Evolutionary conservation across 2,888 invertebrate species (phyloP), one percentile per base, ranked within the genome.

Genomic region (Cactoblastis cactorum): DNA sequence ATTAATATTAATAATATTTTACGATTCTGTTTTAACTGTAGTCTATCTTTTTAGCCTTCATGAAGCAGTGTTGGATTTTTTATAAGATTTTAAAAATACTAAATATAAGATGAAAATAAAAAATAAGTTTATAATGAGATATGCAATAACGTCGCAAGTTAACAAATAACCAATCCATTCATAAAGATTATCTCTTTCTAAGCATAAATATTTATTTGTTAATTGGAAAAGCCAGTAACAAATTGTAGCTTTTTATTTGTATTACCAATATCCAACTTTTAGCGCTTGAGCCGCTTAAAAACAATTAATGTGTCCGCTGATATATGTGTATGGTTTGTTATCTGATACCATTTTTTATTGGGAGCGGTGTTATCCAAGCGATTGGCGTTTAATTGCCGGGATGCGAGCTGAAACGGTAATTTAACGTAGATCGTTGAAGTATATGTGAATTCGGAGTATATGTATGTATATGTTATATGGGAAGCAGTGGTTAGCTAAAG

Each of bases 401-500:
- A 55, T 64, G 55, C 58, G 55, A 56, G 24, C 18, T 12, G 15
- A 17, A 50, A 43, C 19, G 34, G 49, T 48, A 53, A 54, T 60
- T 60, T 55, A 55, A 39, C 8, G 39, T 11, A 8, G 12, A 8
- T 39, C 5, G 12, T 43, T 28, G 4, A 32, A 50, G 39, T 52
- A 53, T 59, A 61, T 60, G 58, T 51, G 39, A 24, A 34, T 32
- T 50, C 49, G 19, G 34, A 54, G 51, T 45, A 51, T 54, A 52
- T 55, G 57, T 57, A 61, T 58, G 58, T n/a, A n/a, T n/a, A n/a
- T n/a, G n/a, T n/a, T n/a, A n/a, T n/a, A n/a, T n/a, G n/a, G n/a
- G 55, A 61, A 57, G 54, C 59, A 59, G 59, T 61, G 61, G 61
- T 63, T 62, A 66, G 58, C 61, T 63, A 67, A 72, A 72, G 64